These are phyloP conservation scores for Zeus faber DNA, from an alignment of 2,113 vertebrate species.

Conservation along the genomic window DNA sequence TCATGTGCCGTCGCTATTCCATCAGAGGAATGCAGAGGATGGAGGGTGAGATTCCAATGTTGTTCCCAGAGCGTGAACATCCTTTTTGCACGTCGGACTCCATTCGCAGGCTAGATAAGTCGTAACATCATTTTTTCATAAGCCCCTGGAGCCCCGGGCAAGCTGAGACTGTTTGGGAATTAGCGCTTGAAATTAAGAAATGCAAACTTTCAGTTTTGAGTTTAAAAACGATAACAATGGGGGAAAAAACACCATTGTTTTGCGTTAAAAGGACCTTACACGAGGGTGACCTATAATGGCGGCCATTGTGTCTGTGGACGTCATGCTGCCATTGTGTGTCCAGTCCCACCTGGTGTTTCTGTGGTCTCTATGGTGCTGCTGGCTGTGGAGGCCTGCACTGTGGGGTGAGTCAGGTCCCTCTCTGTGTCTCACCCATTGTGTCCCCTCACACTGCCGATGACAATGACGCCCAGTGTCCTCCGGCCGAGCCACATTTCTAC, in stretches of 20 bases:
- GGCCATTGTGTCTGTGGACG: conserved; percentile 36
- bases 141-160: no score
- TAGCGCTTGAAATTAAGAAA: no score
- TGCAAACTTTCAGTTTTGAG: no score
- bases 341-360: conserved; percentile 1
- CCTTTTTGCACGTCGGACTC: no score
- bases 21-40: conserved; percentile 62
- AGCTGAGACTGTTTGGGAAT: no score
- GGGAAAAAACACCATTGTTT: conserved; percentile 3
- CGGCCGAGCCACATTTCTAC: conserved; percentile 35
- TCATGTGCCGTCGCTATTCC: conserved; percentile 60
- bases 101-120: no score
- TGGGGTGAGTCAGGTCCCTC: neutral
- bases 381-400: neutral
- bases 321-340: conserved; percentile 25
- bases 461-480: conserved; percentile 64
- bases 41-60: conserved; percentile 48
- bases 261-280: neutral
- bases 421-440: neutral
- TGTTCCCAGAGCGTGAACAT: no score
- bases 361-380: neutral
- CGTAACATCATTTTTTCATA: no score
- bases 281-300: conserved; percentile 4
- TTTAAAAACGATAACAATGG: conserved; percentile 14
- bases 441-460: conserved; percentile 27